Conservation (phyloP, 2,113 vertebrate genomes). For the Pseudonaja textilis region DNA sequence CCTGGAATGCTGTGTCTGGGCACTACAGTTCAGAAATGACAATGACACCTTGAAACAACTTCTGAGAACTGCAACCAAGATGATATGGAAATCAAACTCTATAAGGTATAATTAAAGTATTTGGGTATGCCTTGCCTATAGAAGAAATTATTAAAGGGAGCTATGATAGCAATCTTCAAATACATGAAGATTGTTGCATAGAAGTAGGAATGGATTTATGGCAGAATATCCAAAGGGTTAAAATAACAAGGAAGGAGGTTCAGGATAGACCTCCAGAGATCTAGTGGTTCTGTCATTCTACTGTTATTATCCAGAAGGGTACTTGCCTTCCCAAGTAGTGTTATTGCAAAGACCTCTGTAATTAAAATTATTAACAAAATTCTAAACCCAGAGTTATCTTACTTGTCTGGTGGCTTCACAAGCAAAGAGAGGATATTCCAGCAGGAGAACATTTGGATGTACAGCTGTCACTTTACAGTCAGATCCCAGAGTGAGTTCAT, state of each 20-base stretch:
- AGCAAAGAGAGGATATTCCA: not conserved
- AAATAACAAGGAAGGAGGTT: not conserved
- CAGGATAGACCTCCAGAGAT: not conserved
- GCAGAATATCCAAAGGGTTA: not conserved
- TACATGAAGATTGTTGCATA: not conserved
- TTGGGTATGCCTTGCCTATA: not conserved
- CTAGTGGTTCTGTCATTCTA: not conserved
- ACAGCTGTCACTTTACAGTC: not conserved
- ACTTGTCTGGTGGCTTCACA: conserved; percentile 32
- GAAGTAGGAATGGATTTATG: not conserved
- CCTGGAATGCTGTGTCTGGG: not conserved
- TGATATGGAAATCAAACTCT: not conserved
- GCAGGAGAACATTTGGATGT: fast-evolving
- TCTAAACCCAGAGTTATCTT: not conserved
- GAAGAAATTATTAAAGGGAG: not conserved
- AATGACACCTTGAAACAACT: not conserved
- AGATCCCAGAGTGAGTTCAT: not conserved
- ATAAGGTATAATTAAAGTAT: not conserved
- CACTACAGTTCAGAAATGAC: not conserved
- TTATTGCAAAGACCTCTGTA: not conserved
- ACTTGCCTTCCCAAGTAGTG: not conserved
- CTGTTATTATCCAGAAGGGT: not conserved
- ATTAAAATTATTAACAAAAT: not conserved
- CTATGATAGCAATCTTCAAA: not conserved
- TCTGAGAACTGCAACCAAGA: not conserved